These are phyloP conservation scores for Buceros bicornis DNA, from an alignment of 2,797 vertebrate genomes.

Conservation along the genomic window DNA sequence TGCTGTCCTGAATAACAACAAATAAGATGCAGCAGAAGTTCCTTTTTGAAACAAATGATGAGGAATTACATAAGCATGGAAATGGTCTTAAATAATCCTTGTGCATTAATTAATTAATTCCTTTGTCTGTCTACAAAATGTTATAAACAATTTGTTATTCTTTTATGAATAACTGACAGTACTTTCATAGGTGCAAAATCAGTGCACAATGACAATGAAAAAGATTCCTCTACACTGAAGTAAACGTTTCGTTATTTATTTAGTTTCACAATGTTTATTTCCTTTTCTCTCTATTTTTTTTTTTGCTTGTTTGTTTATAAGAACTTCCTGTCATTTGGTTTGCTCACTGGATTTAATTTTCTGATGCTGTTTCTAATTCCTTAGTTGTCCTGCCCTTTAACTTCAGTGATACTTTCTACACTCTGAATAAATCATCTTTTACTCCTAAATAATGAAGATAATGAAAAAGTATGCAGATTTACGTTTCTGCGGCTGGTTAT, in stretches of 20 bases:
- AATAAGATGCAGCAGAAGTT: neutral
- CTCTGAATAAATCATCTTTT: neutral
- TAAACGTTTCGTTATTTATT: neutral
- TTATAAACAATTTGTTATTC: neutral
- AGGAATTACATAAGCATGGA: neutral
- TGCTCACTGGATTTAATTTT: neutral
- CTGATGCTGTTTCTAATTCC: neutral
- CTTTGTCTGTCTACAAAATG: neutral
- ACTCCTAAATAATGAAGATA: neutral
- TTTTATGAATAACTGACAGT: neutral
- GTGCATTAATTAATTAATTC: neutral
- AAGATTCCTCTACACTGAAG: neutral
- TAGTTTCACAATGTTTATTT: neutral
- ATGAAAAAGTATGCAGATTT: neutral
- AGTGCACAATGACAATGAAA: neutral
- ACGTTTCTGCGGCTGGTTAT: neutral
- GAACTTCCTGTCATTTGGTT: neutral
- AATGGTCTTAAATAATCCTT: slow-evolving; percentile 7
- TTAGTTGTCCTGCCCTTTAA: neutral
- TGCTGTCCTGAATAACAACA: neutral
- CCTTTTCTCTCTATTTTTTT: neutral
- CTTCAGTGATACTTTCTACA: neutral
- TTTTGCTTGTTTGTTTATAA: neutral
- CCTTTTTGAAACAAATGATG: neutral
- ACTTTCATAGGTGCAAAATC: neutral